Base-by-base conservation (phyloP, 1,140 invertebrate species). In the Probaryconus sp. region DNA sequence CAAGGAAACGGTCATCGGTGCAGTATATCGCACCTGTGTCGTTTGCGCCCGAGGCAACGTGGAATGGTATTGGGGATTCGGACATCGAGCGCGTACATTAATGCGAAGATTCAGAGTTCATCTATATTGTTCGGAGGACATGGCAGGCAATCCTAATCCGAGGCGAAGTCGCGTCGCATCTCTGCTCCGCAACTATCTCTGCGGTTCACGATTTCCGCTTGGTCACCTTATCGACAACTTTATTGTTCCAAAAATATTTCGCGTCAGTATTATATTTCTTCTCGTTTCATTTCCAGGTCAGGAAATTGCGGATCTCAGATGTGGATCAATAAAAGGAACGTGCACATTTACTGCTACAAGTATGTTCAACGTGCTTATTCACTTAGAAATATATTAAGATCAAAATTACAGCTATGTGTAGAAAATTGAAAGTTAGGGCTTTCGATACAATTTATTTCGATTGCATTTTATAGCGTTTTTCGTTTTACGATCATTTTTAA, bases 191-290 rank as follows among this genome's bases (percentile, higher is more conserved):
- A 42, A 17, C 18, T 43, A 43, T 43, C 20, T 24, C 7, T n/a
- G n/a, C 31, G 2, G 11, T 26, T 24, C 30, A 65, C 33, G 30
- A 71, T 67, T 61, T 76, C 48, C 67, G 43, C 45, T 35, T 38
- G 50, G 60, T 55, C 64, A 77, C 58, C 45, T 63, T 51, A 78
- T 75, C 76, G 70, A 45, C 40, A 50, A 72, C 79, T 70, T 73
- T 68, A 79, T 79, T 79, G 76, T 75, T 68, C 60, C 55, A 68
- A 75, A 80, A 78, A 71, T 69, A 67, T 43, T 37, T 53, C 35
- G 21, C 26, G 18, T 38, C 17, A 5, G 11, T 1, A 1, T 33
- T 28, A 7, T 28, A 18, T 33, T 45, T 67, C 35, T 53, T 33
- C 31, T 48, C 16, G 9, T 30, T 64, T 24, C 16, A 9, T 51